Percentiles rank a stretch among this genome's conserved stretches.
phyloP scores from a whole-genome alignment of 2,113 vertebrate species.

The Oxyura jamaicensis region DNA sequence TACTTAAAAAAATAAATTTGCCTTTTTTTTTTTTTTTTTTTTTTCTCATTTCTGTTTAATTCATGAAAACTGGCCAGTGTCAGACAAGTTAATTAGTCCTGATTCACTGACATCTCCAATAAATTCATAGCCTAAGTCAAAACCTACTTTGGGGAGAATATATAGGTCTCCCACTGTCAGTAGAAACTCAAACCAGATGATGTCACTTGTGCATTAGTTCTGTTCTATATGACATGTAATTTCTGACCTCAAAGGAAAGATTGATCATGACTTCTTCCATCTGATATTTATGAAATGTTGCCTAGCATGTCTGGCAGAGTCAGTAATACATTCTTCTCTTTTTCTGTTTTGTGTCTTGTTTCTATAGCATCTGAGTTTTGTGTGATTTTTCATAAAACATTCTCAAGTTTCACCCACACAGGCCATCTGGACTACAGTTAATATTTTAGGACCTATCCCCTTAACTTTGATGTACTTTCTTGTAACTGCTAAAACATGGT shows the following conservation, averaged over 20 bases:
- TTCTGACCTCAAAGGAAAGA: conserved; percentile 1
- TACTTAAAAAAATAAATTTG: not conserved
- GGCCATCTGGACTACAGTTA: conserved; percentile 63
- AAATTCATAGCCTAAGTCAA: not conserved
- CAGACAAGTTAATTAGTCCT: not conserved
- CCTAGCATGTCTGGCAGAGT: conserved; percentile 64
- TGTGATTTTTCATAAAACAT: conserved; percentile 69
- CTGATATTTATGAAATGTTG: conserved; percentile 68
- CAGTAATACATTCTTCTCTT: conserved; percentile 52
- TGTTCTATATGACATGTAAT: not conserved
- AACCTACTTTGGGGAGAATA: not conserved
- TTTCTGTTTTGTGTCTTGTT: conserved; percentile 66
- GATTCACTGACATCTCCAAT: not conserved
- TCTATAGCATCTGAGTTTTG: conserved; percentile 64
- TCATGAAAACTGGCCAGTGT: not conserved
- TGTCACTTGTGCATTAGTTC: not conserved
- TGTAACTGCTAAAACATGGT: conserved; percentile 56
- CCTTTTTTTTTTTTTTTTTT: not conserved
- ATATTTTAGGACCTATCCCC: conserved; percentile 65
- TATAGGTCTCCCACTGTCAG: not conserved
- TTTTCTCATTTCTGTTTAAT: not conserved
- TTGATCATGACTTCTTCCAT: conserved; percentile 19
- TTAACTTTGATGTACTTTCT: conserved; percentile 67
- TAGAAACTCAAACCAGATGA: not conserved
- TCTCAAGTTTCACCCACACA: conserved; percentile 53